Evolutionary conservation across 1,140 invertebrate species (phyloP).

Genomic region (Centruroides vittatus): DNA sequence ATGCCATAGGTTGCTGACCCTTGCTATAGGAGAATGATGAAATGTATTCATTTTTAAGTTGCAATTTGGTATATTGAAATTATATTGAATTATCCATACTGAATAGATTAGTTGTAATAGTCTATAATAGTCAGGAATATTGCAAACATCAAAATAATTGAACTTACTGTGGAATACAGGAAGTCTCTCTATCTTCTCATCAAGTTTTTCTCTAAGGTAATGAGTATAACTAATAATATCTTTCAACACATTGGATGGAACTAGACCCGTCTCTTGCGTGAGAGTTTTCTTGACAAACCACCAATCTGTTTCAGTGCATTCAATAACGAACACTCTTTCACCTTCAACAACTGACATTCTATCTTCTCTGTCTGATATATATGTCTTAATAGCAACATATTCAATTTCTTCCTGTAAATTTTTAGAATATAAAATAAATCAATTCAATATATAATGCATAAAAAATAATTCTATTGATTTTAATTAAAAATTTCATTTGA

Average conservation of each 20-base stretch:
- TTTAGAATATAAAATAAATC: not conserved
- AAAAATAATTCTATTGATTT: not conserved
- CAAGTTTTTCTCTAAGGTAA: conserved; percentile 70
- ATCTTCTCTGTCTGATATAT: conserved; percentile 72
- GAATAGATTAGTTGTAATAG: too few species aligned
- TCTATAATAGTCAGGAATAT: too few species aligned
- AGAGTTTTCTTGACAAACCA: conserved; percentile 83
- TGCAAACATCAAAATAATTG: not conserved
- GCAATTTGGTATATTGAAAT: too few species aligned
- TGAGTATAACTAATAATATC: conserved; percentile 61
- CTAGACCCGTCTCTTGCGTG: conserved; percentile 80
- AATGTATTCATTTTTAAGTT: too few species aligned
- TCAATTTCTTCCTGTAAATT: conserved; percentile 8
- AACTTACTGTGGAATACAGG: conserved; percentile 80
- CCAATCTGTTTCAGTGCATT: conserved; percentile 55
- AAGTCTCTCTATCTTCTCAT: conserved; percentile 69
- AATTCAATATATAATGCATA: not conserved
- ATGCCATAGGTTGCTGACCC: too few species aligned
- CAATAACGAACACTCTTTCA: conserved; percentile 68
- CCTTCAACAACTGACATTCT: conserved; percentile 78
- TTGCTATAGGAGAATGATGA: too few species aligned
- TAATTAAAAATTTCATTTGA: too few species aligned
- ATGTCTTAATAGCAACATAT: conserved; percentile 54
- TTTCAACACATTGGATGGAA: conserved; percentile 73
- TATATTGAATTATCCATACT: too few species aligned